Percentiles rank a stretch among this genome's conserved stretches.
phyloP scores from a whole-genome alignment of 2,888 invertebrate genomes.

The Galeopsomyia nigrocyanea region DNA sequence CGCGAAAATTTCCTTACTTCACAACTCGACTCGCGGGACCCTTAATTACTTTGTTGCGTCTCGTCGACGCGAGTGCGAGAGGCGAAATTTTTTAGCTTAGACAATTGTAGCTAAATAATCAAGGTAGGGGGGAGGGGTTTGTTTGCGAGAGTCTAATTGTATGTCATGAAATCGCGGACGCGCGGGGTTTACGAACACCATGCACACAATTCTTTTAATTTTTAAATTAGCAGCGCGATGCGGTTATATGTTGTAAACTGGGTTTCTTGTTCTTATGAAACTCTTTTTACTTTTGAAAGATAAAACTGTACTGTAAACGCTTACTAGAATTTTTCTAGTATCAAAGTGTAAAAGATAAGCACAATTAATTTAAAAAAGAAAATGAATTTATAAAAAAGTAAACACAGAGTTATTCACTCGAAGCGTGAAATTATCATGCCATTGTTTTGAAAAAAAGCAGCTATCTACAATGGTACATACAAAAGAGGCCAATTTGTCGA shows the following conservation, averaged over 20 bases:
- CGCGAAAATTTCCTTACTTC: slow-evolving; percentile 15
- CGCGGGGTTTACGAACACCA: no score
- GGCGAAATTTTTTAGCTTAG: background rate
- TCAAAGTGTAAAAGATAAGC: no score
- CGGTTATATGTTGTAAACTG: background rate
- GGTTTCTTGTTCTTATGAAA: no score
- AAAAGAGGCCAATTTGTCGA: slow-evolving; percentile 38
- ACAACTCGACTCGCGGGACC: background rate
- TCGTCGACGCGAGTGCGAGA: background rate
- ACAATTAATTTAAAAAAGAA: no score
- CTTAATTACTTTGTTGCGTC: no score
- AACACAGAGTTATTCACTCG: no score
- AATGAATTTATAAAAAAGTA: no score
- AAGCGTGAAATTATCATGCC: background rate
- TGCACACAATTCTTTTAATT: no score
- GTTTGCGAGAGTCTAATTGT: background rate
- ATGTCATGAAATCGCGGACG: background rate
- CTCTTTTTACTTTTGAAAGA: no score
- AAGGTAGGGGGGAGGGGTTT: background rate
- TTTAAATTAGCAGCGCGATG: background rate
- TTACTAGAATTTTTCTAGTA: no score
- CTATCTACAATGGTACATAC: background rate
- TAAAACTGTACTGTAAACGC: no score
- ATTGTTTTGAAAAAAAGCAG: slow-evolving; percentile 35
- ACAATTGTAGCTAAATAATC: background rate